phyloP scores from a whole-genome alignment of 1,140 invertebrate genomes.

The Megalopta genalis region DNA sequence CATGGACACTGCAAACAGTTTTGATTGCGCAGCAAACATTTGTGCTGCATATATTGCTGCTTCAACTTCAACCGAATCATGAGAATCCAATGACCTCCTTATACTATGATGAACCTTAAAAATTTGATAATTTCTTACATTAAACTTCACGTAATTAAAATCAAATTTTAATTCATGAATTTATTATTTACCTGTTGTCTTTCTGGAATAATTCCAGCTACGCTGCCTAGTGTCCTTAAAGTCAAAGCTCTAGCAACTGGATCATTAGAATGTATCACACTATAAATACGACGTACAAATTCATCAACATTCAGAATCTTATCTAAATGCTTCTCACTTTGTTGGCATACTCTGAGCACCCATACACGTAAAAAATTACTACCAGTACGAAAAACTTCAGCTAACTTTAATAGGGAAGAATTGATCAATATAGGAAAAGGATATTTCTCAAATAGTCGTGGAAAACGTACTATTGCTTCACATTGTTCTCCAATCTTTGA shows the following conservation, averaged over 20 bases:
- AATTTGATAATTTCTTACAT: conserved; percentile 25
- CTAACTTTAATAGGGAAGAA: conserved; percentile 95
- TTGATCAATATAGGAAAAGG: conserved; percentile 99
- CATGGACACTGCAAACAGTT: conserved; percentile 97
- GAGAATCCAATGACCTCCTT: conserved; percentile 93
- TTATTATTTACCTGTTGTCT: conserved; percentile 85
- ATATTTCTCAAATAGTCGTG: conserved; percentile 96
- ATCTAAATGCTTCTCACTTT: conserved; percentile 97
- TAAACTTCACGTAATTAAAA: background rate
- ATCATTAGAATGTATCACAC: conserved; percentile 98
- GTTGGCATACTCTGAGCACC: conserved; percentile 95
- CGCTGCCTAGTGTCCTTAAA: conserved; percentile 92
- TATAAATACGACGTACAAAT: conserved; percentile 95
- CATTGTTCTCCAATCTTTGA: conserved; percentile 96
- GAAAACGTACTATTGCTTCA: conserved; percentile 97
- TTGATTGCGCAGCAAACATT: conserved; percentile 95
- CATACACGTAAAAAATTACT: conserved; percentile 95
- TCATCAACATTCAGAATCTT: conserved; percentile 98
- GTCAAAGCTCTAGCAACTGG: conserved; percentile 95
- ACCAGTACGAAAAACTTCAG: conserved; percentile 95
- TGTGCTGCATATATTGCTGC: conserved; percentile 97
- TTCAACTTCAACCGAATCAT: conserved; percentile 96
- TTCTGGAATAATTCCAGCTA: conserved; percentile 95
- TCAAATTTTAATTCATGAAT: background rate
- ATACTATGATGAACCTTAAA: conserved; percentile 94